Base-by-base conservation (phyloP, 2,797 vertebrate species). In the Arrhamphus sclerolepis region DNA sequence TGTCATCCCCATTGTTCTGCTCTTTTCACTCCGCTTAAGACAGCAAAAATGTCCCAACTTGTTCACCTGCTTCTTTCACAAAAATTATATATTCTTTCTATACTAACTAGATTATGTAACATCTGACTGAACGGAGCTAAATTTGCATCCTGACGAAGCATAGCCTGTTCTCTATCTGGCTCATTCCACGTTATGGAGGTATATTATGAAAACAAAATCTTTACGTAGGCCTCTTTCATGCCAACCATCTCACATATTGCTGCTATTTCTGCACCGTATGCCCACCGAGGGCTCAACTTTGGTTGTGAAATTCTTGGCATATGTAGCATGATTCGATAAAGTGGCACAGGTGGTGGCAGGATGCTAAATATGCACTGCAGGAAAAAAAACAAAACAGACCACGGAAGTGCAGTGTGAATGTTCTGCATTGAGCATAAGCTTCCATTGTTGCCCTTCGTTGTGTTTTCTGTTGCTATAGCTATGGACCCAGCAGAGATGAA, bases 241-340 rank as follows among this genome's bases (percentile, higher is more conserved):
- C 62, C 59, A 78, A 72, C 57, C 62, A 6, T 31, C 68, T 77
- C 52, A 42, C 69, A 26, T 66, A 73, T 52, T 19, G 22, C 48
- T 42, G 66, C 82, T 85, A 88, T 88, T 82, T 62, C 81, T 70
- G 76, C 70, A 2, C 48, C 50, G 71, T 65, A 18, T 67, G 66
- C 81, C 66, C 75, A 62, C 17, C 26, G 1, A 60, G 73, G 52
- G 20, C 49, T 50, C 7, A 8, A 41, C 65, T 72, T 72, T 57
- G 62, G 71, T 83, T 78, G 81, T 82, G 73, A 84, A 74, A 87
- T 89, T 83, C 81, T 48, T 57, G 41, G 65, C 80, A 72, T 87
- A 60, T 66, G 73, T 46, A 26, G 67, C 80, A 56, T 62, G 69
- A 87, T 80, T 85, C 70, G 72, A 79, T 83, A 74, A 85, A 87